Conservation (phyloP, 1,140 invertebrate species). For the Bombyx mori region ASM3026992v2 NC_085116.1:15619501-15620000, state of each 20-base stretch:
- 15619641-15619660: constrained; percentile 60
- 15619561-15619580: constrained; percentile 59
- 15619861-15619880: constrained; percentile 22
- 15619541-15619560: constrained; percentile 52
- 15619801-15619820: constrained; percentile 62
- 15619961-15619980: constrained; percentile 55
- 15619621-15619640: constrained; percentile 32
- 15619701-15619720: constrained; percentile 32
- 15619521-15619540: constrained; percentile 47
- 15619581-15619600: constrained; percentile 28
- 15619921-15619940: constrained; percentile 56
- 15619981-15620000: constrained; percentile 61
- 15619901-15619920: constrained; percentile 41
- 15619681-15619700: constrained; percentile 36
- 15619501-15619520: constrained; percentile 42
- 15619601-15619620: constrained; percentile 22
- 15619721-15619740: constrained; percentile 28
- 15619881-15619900: constrained; percentile 10
- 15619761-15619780: constrained; percentile 68
- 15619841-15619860: constrained; percentile 22
- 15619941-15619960: constrained; percentile 61
- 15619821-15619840: constrained; percentile 64
- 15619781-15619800: constrained; percentile 64
- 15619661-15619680: constrained; percentile 63
- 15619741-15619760: constrained; percentile 63